Evolutionary conservation across 2,113 vertebrate species (phyloP).

Genomic region (Elanoides forficatus): DNA sequence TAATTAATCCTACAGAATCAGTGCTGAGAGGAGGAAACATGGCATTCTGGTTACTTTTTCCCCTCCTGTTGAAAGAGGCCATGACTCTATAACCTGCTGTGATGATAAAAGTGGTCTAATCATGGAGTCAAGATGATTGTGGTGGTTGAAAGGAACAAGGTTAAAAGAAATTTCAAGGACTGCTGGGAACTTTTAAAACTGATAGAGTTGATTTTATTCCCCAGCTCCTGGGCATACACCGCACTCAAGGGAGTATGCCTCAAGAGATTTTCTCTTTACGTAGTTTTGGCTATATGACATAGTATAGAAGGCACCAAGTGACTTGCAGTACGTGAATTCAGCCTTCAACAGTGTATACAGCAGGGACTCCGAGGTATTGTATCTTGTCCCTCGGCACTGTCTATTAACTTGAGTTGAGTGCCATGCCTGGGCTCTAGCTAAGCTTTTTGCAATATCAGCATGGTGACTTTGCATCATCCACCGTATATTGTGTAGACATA

Average conservation of each 20-base stretch:
- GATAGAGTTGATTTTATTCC: background rate
- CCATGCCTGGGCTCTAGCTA: background rate
- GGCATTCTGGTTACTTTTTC: background rate
- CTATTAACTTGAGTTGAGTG: background rate
- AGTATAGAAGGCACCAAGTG: background rate
- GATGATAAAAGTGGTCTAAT: background rate
- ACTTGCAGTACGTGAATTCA: background rate
- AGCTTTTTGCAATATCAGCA: background rate
- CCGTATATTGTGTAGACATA: too few relatives aligned
- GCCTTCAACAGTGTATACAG: accelerated
- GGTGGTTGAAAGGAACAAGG: background rate
- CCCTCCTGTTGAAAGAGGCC: background rate
- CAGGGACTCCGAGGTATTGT: background rate
- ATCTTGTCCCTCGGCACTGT: background rate
- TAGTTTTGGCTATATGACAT: background rate
- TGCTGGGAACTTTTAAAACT: background rate
- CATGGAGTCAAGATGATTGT: background rate
- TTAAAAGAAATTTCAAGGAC: background rate
- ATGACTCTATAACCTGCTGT: background rate
- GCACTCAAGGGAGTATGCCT: background rate
- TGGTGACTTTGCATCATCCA: background rate
- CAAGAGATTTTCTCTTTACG: background rate
- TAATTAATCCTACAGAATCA: background rate
- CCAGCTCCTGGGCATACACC: background rate
- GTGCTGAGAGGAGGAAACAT: background rate